Evolutionary conservation across 2,888 invertebrate genomes (phyloP).

Genomic region (Heteromurus nitidus): DNA sequence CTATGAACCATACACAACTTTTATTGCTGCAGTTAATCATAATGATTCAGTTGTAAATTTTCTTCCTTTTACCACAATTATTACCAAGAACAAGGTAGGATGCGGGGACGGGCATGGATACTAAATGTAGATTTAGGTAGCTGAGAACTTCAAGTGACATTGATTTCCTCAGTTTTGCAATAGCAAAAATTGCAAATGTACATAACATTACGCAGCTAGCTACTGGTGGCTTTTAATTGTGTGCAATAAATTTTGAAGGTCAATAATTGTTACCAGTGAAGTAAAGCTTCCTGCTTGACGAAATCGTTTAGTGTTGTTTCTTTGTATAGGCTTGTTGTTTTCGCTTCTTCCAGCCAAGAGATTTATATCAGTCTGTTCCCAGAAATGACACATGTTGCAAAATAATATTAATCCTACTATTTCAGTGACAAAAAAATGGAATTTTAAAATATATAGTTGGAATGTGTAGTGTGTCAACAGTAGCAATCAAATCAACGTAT

Average conservation of each 20-base stretch:
- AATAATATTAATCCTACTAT: no score
- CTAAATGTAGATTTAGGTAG: neutral
- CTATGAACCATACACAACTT: slow-evolving; percentile 35
- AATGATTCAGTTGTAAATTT: neutral
- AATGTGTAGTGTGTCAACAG: no score
- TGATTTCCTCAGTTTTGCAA: neutral
- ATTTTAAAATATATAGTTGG: no score
- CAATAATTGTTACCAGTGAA: slow-evolving; percentile 44
- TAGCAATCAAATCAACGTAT: neutral
- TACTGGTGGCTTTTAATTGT: slow-evolving; percentile 54
- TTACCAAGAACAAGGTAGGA: neutral
- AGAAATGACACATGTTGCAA: neutral
- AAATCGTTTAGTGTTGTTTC: no score
- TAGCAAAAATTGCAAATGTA: neutral
- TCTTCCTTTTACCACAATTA: neutral
- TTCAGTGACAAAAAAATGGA: no score
- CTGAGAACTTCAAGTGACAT: neutral
- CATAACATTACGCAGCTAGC: neutral
- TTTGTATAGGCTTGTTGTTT: no score
- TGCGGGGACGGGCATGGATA: neutral
- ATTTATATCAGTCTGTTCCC: slow-evolving; percentile 42
- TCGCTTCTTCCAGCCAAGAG: slow-evolving; percentile 15
- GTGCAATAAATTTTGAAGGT: slow-evolving; percentile 63
- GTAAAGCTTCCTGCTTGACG: slow-evolving; percentile 55
- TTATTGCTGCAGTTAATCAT: slow-evolving; percentile 38